Base-by-base conservation (phyloP, 2,113 vertebrate genomes). In the Cebus imitator region DNA sequence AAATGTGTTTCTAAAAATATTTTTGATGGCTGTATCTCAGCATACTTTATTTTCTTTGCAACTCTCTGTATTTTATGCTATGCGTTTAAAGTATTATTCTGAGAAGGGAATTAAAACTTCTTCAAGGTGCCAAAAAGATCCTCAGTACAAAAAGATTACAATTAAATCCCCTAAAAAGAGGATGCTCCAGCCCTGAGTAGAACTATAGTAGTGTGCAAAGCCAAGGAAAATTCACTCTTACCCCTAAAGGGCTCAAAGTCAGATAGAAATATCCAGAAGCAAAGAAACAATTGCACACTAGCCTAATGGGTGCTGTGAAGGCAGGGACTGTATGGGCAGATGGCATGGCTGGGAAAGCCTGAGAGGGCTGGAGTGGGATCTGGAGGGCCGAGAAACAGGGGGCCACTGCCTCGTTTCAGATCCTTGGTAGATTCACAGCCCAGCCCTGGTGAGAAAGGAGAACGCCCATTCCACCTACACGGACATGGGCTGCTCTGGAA, bases 21-120 rank as follows among this genome's bases (percentile, higher is more conserved):
- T 85, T 83, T 94, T 64, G 35, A 75, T 64, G 68, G 55, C 21
- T 58, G 2, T 50, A 23, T 40, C 66, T 91, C 52, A 61, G 23
- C 40, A 35, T 32, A 68, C 80, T 13, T 66, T 70, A 81, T 91
- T 86, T 70, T 79, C 82, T 96, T 61, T 89, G n/a, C 61, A 64
- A 57, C n/a, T 8, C 14, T 87, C 35, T 86, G 37, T 12, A 4
- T 83, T 48, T 90, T 93, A 61, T 64, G 80, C 25, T 76, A 64
- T 57, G 40, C 37, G 35, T 92, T 79, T 64, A 93, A 89, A 91
- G 48, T 61, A 23, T 48, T 82, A 52, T 79, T 83, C 52, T 95
- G 43, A 70, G 50, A 83, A 52, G 21, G 68, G 70, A 32, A 73
- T 86, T 57, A 55, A 78, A 83, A 90, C 48, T 48, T 64, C 90